Evolutionary conservation across 2,797 vertebrate species (phyloP), one percentile per base, ranked within the genome.

Genomic region (Podargus strigoides): DNA sequence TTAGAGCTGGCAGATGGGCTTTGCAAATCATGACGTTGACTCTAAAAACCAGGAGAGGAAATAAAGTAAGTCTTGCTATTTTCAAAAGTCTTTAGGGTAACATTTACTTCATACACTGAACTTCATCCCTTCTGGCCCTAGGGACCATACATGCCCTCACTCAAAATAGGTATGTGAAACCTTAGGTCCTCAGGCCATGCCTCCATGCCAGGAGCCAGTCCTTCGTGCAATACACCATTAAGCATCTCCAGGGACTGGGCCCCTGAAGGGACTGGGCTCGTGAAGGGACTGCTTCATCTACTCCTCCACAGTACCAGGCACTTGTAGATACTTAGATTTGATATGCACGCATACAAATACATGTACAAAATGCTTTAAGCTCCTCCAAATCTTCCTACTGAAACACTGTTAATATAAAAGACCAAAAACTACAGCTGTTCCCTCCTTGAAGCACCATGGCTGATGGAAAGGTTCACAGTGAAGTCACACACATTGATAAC

Each of bases 291-390:
- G 44, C 47, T 74, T 60, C 15, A 0, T 52, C 36, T n/a, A 55
- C 41, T 26, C 24, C 66, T 85, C 58, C 50, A 36, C 56, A 78
- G 27, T 6, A 70, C 55, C 41, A 64, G 46, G 16, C 76, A 89
- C 9, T 4, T 32, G 23, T 4, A 41, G 36, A 28, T 17, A 80
- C 21, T 62, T 60, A n/a, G n/a, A 44, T 28, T 4, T 81, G 49
- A 94, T 12, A 26, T 6, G 41, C 42, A 49, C 0, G 0, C 0
- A 2, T 22, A 72, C 14, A 50, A 72, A 68, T 14, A 81, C 1
- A 1, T 1, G 27, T 27, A 78, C 22, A 36, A 53, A 78, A 49
- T 5, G 52, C 23, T 44, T 55, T 1, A 30, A n/a, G 56, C 21
- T 85, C 28, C 52, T 63, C 30, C 24, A 36, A 64, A 89, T 32